Evolutionary conservation across 2,888 invertebrate species (phyloP).

Genomic region (Acrobasis repandana): DNA sequence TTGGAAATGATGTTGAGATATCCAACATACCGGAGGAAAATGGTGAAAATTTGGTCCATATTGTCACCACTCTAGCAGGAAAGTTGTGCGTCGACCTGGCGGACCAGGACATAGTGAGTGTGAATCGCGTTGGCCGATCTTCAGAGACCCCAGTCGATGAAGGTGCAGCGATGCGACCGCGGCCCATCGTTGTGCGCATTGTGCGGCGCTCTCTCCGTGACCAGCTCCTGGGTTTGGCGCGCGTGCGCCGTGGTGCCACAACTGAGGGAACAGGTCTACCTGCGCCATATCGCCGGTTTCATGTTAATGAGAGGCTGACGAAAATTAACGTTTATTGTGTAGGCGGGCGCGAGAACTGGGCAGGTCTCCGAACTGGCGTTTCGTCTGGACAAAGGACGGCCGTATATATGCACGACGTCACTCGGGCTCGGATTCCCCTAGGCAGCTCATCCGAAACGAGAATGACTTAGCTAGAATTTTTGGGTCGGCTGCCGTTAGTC

Average conservation of each 20-base stretch:
- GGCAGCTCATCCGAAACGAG: not conserved
- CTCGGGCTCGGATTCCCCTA: not conserved
- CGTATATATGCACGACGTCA: not conserved
- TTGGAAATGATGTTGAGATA: constrained; percentile 2
- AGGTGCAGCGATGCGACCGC: constrained; percentile 7
- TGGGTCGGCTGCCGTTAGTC: not conserved
- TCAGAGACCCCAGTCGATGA: not conserved
- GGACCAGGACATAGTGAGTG: constrained; percentile 2
- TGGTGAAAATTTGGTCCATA: constrained; percentile 12
- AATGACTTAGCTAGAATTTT: not conserved
- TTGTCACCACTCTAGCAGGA: constrained; percentile 1
- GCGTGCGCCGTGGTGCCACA: constrained; percentile 17
- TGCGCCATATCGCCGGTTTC: not conserved
- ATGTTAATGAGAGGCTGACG: constrained; percentile 13
- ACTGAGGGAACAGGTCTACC: constrained; percentile 7
- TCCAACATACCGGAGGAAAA: constrained; percentile 11
- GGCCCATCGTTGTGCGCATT: constrained; percentile 18
- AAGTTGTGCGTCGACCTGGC: not conserved
- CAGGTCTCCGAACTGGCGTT: constrained; percentile 6
- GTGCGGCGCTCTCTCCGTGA: constrained; percentile 17
- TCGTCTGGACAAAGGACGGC: constrained; percentile 15
- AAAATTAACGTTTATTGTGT: not conserved
- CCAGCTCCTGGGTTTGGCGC: constrained; percentile 15
- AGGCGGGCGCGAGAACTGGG: constrained; percentile 11
- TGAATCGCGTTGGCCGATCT: not conserved